Evolutionary conservation across 2,888 invertebrate species (phyloP).

Genomic region (Isoperla grammatica): DNA sequence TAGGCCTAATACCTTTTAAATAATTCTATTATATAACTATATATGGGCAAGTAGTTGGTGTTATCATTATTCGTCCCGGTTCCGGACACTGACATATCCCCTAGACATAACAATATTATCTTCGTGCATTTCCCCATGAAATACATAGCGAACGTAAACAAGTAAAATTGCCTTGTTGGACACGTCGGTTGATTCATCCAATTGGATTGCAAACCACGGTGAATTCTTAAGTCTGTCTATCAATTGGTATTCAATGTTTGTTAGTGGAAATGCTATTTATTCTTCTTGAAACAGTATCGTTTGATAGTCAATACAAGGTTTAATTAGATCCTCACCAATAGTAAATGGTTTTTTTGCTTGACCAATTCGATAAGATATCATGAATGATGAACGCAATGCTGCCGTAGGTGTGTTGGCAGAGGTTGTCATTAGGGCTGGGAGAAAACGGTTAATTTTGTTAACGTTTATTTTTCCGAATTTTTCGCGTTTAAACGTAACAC

Average conservation of each 20-base stretch:
- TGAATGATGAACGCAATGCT: conserved; percentile 14
- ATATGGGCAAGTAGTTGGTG: too few species aligned
- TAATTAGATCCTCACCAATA: not conserved
- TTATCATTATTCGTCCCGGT: too few species aligned
- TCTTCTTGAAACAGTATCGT: conserved; percentile 21
- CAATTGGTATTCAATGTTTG: conserved; percentile 23
- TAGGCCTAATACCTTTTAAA: too few species aligned
- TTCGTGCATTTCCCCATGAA: conserved; percentile 19
- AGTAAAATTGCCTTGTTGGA: conserved; percentile 20
- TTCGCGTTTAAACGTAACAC: too few species aligned
- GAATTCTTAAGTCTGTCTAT: conserved; percentile 21
- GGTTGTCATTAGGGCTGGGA: too few species aligned
- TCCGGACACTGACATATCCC: too few species aligned
- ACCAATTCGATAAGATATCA: conserved; percentile 31
- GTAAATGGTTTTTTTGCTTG: conserved; percentile 16
- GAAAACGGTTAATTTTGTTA: too few species aligned
- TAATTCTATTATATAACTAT: too few species aligned
- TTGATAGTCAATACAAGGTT: conserved; percentile 8
- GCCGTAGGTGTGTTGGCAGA: conserved; percentile 25
- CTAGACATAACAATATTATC: too few species aligned
- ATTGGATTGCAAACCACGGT: conserved; percentile 26
- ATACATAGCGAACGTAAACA: conserved; percentile 24
- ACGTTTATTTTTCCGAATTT: too few species aligned
- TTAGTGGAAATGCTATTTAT: conserved; percentile 16
- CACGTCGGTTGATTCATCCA: conserved; percentile 27